Evolutionary conservation across 2,113 vertebrate genomes (phyloP).

Genomic region (Ceuthmochares aereus): DNA sequence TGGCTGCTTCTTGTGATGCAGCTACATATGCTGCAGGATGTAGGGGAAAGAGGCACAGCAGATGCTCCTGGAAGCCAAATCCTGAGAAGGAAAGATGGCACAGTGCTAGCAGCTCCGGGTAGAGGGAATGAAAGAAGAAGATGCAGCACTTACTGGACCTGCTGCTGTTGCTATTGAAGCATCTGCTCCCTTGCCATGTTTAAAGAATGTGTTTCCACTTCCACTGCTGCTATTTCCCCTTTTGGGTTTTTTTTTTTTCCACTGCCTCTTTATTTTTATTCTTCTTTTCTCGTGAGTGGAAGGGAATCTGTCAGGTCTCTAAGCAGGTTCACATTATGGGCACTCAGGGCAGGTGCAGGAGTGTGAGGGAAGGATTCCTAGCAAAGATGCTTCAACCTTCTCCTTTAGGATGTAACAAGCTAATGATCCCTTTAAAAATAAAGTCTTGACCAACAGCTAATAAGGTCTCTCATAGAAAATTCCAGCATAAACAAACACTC

Average conservation of each 20-base stretch:
- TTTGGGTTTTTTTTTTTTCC: background rate
- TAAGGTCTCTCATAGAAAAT: slow-evolving; percentile 64
- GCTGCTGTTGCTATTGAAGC: slow-evolving; percentile 67
- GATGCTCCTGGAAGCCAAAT: slow-evolving; percentile 70
- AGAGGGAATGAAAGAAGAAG: slow-evolving; percentile 54
- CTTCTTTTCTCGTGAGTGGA: background rate
- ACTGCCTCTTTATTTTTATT: background rate
- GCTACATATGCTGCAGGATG: slow-evolving; percentile 56
- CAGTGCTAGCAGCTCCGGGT: slow-evolving; percentile 50
- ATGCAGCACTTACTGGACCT: slow-evolving; percentile 59
- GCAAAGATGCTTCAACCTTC: background rate
- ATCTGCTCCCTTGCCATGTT: slow-evolving; percentile 64
- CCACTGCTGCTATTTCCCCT: slow-evolving; percentile 2
- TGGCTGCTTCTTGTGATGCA: slow-evolving; percentile 49
- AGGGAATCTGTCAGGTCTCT: slow-evolving; percentile 29
- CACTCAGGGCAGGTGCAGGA: background rate
- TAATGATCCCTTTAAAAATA: slow-evolving; percentile 76
- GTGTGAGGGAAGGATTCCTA: background rate
- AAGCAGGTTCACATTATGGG: slow-evolving; percentile 13
- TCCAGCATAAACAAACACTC: slow-evolving; percentile 70
- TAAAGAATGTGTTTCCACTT: slow-evolving; percentile 39
- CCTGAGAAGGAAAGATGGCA: slow-evolving; percentile 63
- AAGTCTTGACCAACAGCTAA: slow-evolving; percentile 72
- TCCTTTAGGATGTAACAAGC: slow-evolving; percentile 37
- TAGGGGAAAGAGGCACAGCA: slow-evolving; percentile 59